Evolutionary conservation across 2,888 invertebrate genomes (phyloP).

Genomic region (Acholoe squamosa): DNA sequence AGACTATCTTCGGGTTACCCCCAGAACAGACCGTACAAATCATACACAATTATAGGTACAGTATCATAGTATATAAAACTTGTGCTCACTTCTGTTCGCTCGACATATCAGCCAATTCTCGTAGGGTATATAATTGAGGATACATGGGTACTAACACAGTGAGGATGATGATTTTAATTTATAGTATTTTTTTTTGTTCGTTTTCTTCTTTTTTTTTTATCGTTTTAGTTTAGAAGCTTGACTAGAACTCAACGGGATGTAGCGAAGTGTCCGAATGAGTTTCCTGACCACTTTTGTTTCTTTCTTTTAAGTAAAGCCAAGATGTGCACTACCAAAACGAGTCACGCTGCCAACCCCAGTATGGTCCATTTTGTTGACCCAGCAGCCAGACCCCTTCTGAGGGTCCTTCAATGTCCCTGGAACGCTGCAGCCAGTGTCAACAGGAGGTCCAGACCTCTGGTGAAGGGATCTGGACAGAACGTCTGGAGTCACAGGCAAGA

Average conservation of each 20-base stretch:
- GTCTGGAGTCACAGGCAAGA: too few species aligned
- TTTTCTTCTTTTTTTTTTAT: neutral
- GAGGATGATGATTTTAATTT: neutral
- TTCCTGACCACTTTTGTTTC: constrained; percentile 11
- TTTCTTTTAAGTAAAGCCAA: neutral
- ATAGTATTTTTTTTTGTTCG: neutral
- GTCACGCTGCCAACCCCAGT: too few species aligned
- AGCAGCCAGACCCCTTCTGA: too few species aligned
- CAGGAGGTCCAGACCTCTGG: too few species aligned
- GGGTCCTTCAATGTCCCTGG: too few species aligned
- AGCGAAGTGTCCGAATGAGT: constrained; percentile 54
- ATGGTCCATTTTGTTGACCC: too few species aligned
- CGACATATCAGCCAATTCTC: neutral
- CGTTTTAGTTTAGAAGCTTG: constrained; percentile 53
- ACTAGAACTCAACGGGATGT: constrained; percentile 61
- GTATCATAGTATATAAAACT: neutral
- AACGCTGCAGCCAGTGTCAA: too few species aligned
- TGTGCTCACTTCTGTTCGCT: neutral
- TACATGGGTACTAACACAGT: constrained; percentile 26
- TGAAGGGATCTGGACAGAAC: too few species aligned
- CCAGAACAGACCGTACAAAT: neutral
- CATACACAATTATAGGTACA: neutral
- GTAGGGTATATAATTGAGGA: neutral
- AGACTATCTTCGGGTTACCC: neutral
- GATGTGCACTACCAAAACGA: too few species aligned